Evolutionary conservation across 2,113 vertebrate species (phyloP).

Genomic region (Malurus melanocephalus): DNA sequence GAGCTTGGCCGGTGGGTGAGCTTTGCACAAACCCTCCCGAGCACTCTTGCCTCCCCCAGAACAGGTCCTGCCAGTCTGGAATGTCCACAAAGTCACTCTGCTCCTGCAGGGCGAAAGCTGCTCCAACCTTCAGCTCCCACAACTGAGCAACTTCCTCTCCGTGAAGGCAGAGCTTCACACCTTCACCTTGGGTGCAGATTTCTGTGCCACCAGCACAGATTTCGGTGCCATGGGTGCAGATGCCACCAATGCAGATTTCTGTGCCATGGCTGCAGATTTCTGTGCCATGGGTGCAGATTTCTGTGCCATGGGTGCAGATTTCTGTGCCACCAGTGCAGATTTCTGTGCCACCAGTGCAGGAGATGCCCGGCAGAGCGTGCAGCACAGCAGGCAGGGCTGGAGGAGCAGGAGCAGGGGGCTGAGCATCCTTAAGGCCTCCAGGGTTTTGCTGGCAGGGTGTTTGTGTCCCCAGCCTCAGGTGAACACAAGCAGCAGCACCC

Average conservation of each 20-base stretch:
- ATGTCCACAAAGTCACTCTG: not conserved
- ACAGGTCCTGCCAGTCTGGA: not conserved
- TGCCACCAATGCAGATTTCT: too few relatives aligned
- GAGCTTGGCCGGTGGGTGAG: not conserved
- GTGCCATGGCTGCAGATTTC: too few relatives aligned
- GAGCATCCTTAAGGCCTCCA: conserved; percentile 66
- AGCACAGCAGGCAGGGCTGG: not conserved
- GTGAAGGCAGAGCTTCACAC: conserved; percentile 7
- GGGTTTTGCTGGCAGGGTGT: conserved; percentile 38
- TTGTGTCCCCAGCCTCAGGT: conserved; percentile 19
- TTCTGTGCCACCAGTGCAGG: not conserved
- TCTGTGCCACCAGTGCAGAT: not conserved
- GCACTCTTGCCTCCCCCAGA: not conserved
- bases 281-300: too few relatives aligned
- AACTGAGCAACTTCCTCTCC: not conserved
- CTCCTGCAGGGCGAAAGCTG: conserved; percentile 26
- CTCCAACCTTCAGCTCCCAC: not conserved
- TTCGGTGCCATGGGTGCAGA: too few relatives aligned
- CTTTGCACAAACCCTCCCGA: not conserved
- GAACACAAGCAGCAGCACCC: not conserved
- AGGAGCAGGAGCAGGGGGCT: not conserved
- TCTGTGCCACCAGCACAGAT: too few relatives aligned
- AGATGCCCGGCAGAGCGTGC: conserved; percentile 2
- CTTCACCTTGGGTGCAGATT: not conserved
- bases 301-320: too few relatives aligned